Base-by-base conservation (phyloP, 1,140 invertebrate species). In the Rhyacophila brunnea region DNA sequence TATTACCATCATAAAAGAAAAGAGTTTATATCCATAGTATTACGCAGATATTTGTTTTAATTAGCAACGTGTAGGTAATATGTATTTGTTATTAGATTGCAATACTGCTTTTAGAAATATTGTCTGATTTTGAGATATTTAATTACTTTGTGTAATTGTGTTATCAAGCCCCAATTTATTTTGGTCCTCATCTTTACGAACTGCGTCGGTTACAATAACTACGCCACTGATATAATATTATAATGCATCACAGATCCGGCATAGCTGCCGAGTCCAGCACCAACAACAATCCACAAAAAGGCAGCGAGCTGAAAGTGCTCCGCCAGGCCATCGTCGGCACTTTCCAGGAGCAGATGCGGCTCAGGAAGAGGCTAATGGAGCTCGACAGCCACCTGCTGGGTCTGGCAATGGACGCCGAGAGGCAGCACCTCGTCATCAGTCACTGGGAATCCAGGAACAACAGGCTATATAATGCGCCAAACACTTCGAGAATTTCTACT, bases 311-410 rank as follows among this genome's bases (percentile, higher is more conserved):
- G 28, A 87, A 87, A 62, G 83, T 84, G 38, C 69, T 95, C 1
- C 80, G 91, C 34, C 90, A 94, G 58, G 87, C 92, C 66, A 90
- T 95, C 10, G 86, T 95, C 0, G 83, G 87, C 0, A 90, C 89
- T 0, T 96, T 95, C 71, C 90, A 92, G 62, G 90, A 93, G 60
- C 93, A 95, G 73, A 95, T 95, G 92, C 85, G 90, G 64, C 73
- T 95, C 1, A 83, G 92, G 40, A 80, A 89, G 32, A 85, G 88
- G 36, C 73, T 95, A 10, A 90, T 96, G 84, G 92, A 95, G 71
- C 80, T 94, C 5, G 92, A 94, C 68, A 92, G 89, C 61, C 63
- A 65, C 42, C 75, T 93, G 2, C 73, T 95, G 62, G 88, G 89
- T 0, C 73, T 95, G 42, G 91, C 89, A 19, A 82, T 93, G 64